Conservation (phyloP, 1,140 invertebrate genomes). For the Cherax quadricarinatus region DNA sequence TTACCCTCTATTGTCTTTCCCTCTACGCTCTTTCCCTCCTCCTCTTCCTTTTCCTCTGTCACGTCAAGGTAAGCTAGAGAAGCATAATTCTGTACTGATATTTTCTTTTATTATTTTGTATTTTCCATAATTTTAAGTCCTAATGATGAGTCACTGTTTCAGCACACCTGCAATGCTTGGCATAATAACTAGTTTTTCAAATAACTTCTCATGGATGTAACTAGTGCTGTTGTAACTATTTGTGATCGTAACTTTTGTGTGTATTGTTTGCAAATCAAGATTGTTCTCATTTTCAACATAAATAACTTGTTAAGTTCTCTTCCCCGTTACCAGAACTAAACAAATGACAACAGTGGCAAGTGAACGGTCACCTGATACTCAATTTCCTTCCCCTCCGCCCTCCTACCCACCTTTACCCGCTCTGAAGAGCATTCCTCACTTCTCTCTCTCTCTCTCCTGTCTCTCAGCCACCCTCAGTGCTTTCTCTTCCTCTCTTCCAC, state of each 20-base stretch:
- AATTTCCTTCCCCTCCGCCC: not conserved
- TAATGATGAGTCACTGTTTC: no score
- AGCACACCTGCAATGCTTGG: no score
- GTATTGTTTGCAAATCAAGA: no score
- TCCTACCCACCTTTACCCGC: no score
- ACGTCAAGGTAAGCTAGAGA: not conserved
- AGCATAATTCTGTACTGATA: no score
- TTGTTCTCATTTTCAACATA: not conserved
- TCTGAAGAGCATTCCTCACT: not conserved
- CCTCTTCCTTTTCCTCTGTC: not conserved
- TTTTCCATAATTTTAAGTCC: no score
- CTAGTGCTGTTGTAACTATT: no score
- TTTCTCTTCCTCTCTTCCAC: not conserved
- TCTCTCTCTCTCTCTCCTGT: not conserved
- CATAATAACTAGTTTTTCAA: no score
- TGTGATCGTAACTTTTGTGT: no score
- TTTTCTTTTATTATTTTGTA: no score
- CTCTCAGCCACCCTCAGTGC: not conserved
- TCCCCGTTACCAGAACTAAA: not conserved
- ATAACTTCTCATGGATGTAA: no score
- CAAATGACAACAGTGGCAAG: not conserved
- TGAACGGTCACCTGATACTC: not conserved
- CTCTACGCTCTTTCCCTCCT: not conserved
- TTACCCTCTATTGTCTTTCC: not conserved
- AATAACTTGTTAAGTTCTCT: conserved; percentile 3